These are phyloP conservation scores for Calliopum simillimum DNA, from an alignment of 2,888 invertebrate genomes.

Conservation along the genomic window DNA sequence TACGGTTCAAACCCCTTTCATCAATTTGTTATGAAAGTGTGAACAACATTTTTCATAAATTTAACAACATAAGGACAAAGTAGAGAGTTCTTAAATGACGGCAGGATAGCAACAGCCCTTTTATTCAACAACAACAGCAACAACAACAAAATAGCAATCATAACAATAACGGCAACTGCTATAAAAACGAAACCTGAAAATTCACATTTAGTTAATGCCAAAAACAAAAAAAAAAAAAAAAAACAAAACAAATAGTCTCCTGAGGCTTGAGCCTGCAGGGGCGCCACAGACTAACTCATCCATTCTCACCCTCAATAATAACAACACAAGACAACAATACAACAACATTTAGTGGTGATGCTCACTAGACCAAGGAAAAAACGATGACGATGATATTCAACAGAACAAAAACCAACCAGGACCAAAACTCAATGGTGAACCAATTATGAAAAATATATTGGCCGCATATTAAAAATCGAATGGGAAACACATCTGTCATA, in stretches of 20 bases:
- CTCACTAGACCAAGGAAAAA: slow-evolving; percentile 43
- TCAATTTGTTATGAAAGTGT: slow-evolving; percentile 54
- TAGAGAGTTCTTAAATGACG: slow-evolving; percentile 19
- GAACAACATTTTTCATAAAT: slow-evolving; percentile 65
- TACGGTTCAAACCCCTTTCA: slow-evolving; percentile 32
- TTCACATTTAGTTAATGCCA: not conserved
- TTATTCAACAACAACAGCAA: slow-evolving; percentile 33
- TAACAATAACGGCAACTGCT: too few relatives aligned
- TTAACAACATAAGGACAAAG: slow-evolving; percentile 45
- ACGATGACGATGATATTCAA: not conserved
- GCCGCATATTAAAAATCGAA: slow-evolving; percentile 68
- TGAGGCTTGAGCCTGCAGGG: slow-evolving; percentile 51
- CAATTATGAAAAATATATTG: slow-evolving; percentile 67
- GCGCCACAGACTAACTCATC: slow-evolving; percentile 31
- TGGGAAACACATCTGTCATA: slow-evolving; percentile 68
- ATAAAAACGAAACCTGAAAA: too few relatives aligned
- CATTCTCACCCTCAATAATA: slow-evolving; percentile 36
- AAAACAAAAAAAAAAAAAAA: slow-evolving; percentile 3
- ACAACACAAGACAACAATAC: slow-evolving; percentile 20
- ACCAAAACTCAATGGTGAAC: slow-evolving; percentile 58
- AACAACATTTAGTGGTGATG: slow-evolving; percentile 32
- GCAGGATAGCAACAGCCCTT: slow-evolving; percentile 41
- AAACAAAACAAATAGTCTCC: slow-evolving; percentile 54
- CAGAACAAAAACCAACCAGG: slow-evolving; percentile 2
- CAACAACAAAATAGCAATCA: slow-evolving; percentile 11